Conservation (phyloP, 2,797 vertebrate species). For the Gambusia yucatana region DNA sequence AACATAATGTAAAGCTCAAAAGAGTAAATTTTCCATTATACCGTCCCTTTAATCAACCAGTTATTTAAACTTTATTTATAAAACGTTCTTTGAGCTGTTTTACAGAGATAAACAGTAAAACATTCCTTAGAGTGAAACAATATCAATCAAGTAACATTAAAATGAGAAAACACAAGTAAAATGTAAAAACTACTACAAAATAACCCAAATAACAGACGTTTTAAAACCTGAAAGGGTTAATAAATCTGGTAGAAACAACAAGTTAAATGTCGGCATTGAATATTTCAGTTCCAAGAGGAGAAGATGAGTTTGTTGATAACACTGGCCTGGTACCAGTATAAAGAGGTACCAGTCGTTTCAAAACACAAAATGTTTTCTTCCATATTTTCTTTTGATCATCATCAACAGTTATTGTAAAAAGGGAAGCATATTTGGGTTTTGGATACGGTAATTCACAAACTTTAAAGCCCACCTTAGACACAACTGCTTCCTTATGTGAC, state of each 20-base stretch:
- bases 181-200: background rate
- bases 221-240: background rate
- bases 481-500: background rate
- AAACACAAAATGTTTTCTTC: background rate
- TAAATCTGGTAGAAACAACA: background rate
- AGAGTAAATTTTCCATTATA: too few relatives aligned
- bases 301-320: background rate
- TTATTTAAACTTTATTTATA: background rate
- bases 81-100: background rate
- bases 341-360: background rate
- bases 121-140: background rate
- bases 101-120: background rate
- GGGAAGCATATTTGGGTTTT: background rate
- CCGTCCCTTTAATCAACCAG: background rate
- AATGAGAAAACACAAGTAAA: background rate
- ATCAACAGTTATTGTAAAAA: background rate
- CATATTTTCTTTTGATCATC: background rate
- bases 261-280: background rate
- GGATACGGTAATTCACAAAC: background rate
- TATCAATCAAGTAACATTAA: background rate
- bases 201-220: background rate
- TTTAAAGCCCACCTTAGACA: background rate
- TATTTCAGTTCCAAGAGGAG: background rate
- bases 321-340: background rate
- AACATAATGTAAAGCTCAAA: too few relatives aligned